Evolutionary conservation across 2,113 vertebrate species (phyloP).

Genomic region (Lepus americanus): DNA sequence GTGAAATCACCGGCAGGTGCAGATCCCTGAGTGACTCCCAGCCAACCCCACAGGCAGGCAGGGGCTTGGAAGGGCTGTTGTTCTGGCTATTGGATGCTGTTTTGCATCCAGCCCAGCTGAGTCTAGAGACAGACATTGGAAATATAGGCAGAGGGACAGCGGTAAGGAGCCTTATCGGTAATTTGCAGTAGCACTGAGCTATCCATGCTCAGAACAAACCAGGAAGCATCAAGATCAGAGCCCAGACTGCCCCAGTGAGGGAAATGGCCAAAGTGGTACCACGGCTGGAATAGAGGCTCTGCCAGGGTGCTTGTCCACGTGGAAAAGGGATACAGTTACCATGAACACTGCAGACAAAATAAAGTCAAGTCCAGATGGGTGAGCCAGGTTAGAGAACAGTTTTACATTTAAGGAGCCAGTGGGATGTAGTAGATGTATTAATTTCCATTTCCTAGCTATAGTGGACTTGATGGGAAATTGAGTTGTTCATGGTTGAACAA

Average conservation of each 20-base stretch:
- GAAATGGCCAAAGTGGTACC: not conserved
- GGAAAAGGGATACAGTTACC: not conserved
- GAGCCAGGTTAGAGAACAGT: not conserved
- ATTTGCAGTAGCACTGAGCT: not conserved
- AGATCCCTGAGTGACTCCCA: not conserved
- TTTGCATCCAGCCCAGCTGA: not conserved
- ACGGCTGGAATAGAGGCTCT: not conserved
- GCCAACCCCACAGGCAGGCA: not conserved
- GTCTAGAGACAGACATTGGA: not conserved
- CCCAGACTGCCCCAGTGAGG: not conserved
- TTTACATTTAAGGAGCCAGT: not conserved
- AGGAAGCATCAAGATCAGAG: not conserved
- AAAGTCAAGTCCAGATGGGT: not conserved
- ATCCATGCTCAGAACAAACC: not conserved
- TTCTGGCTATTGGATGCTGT: not conserved
- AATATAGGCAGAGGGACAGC: not conserved
- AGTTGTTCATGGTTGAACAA: not conserved
- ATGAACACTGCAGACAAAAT: not conserved
- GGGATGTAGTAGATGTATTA: too few relatives aligned
- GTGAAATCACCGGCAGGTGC: conserved; percentile 28
- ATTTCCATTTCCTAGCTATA: not conserved
- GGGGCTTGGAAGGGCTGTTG: not conserved
- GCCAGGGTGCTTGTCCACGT: not conserved
- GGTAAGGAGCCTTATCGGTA: not conserved
- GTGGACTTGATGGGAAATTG: not conserved